phyloP scores from a whole-genome alignment of 2,113 vertebrate species.

The Catharus bicknelli region DNA sequence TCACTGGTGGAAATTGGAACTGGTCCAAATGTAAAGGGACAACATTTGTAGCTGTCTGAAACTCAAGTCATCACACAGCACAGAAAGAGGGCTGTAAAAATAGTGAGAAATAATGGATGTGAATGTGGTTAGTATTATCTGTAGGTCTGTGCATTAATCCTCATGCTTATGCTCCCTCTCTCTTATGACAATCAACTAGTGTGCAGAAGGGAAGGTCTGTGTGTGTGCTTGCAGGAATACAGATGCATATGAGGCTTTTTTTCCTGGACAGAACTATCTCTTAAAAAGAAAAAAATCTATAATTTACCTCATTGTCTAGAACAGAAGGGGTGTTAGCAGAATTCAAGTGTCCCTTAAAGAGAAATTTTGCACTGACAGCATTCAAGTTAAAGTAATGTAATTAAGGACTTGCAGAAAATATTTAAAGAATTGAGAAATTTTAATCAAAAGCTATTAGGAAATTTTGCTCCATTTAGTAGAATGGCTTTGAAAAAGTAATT shows the following conservation, averaged over 20 bases:
- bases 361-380: not conserved
- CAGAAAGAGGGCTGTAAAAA: not conserved
- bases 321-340: not conserved
- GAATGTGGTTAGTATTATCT: not conserved
- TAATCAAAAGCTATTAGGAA: constrained; percentile 35
- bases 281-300: not conserved
- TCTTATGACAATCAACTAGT: not conserved
- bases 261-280: not conserved
- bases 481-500: not conserved
- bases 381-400: constrained; percentile 2
- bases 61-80: not conserved
- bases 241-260: not conserved
- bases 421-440: constrained; percentile 2
- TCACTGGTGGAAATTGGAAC: not conserved
- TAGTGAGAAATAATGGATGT: not conserved
- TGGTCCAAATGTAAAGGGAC: not conserved
- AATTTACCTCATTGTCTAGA: not conserved
- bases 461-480: not conserved
- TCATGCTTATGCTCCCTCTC: not conserved
- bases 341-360: constrained; percentile 1
- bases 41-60: not conserved
- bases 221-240: not conserved
- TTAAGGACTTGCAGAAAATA: constrained; percentile 8
- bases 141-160: not conserved
- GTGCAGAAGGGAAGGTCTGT: not conserved